Percentiles rank a stretch among this genome's conserved stretches.
phyloP scores from a whole-genome alignment of 2,113 vertebrate species.

The Cinclus mexicanus region DNA sequence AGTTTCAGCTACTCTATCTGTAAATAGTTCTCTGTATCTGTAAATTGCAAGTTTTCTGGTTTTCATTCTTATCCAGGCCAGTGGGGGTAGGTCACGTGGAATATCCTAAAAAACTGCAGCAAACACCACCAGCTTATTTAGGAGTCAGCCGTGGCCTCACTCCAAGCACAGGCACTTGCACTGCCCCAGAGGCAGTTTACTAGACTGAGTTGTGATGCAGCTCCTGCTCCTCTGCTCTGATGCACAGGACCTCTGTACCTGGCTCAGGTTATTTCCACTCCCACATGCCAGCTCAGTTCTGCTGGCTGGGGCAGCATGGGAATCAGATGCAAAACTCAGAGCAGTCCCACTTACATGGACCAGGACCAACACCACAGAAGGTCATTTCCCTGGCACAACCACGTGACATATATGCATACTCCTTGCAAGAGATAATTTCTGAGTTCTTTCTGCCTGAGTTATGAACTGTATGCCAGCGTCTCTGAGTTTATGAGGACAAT shows the following conservation, averaged over 20 bases:
- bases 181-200: not conserved
- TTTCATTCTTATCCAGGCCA: not conserved
- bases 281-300: not conserved
- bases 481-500: not conserved
- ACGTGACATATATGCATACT: not conserved
- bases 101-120: not conserved
- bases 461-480: not conserved
- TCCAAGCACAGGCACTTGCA: not conserved
- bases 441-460: not conserved
- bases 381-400: not conserved
- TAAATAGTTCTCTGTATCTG: not conserved
- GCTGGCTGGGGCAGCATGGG: not conserved
- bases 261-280: not conserved
- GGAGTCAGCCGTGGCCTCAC: not conserved
- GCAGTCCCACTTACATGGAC: fast-evolving
- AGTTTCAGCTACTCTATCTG: not conserved
- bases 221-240: not conserved
- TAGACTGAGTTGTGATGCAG: not conserved
- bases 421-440: not conserved
- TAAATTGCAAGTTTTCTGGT: not conserved
- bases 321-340: not conserved
- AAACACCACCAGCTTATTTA: not conserved
- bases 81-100: fast-evolving
- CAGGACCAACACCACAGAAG: not conserved
- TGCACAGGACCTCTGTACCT: not conserved